These are phyloP conservation scores for Sinella curviseta DNA, from an alignment of 1,140 invertebrate species.

Conservation along the genomic window DNA sequence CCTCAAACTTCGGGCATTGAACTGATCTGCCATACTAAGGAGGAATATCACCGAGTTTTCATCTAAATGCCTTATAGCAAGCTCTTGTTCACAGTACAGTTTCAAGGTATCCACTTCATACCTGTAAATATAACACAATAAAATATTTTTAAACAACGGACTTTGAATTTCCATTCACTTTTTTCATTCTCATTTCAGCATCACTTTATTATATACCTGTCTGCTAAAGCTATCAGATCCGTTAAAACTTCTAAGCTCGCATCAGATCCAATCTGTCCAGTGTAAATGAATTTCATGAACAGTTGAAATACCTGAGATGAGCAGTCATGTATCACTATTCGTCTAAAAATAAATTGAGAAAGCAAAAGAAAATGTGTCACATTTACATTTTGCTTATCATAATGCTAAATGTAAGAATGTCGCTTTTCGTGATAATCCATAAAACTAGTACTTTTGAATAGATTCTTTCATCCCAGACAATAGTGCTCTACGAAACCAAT, in stretches of 20 bases:
- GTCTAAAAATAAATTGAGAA: slow-evolving; percentile 60
- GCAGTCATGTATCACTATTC: slow-evolving; percentile 68
- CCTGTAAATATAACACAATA: slow-evolving; percentile 49
- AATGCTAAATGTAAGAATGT: no score
- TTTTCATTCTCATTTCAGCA: no score
- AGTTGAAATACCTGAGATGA: slow-evolving; percentile 64
- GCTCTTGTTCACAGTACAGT: slow-evolving; percentile 63
- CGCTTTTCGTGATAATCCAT: not conserved
- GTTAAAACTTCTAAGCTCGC: slow-evolving; percentile 64
- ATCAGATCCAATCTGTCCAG: slow-evolving; percentile 60
- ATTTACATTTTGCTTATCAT: no score
- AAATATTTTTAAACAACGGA: slow-evolving; percentile 7
- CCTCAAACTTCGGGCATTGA: slow-evolving; percentile 63
- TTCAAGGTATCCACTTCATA: slow-evolving; percentile 63
- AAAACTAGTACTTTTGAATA: slow-evolving; percentile 62
- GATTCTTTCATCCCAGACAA: slow-evolving; percentile 72
- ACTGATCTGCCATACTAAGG: slow-evolving; percentile 67
- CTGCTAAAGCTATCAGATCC: slow-evolving; percentile 64
- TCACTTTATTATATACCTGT: no score
- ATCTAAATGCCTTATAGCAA: slow-evolving; percentile 62
- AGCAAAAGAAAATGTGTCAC: slow-evolving; percentile 20
- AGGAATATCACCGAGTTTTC: slow-evolving; percentile 67
- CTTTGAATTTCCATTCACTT: no score
- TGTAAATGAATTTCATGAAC: slow-evolving; percentile 67
- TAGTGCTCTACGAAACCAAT: slow-evolving; percentile 69